A percentile compares a stretch with the other conserved stretches of the same genome.
Conservation (phyloP, 2,888 invertebrate genomes). For the Ditula angustiorana region DNA sequence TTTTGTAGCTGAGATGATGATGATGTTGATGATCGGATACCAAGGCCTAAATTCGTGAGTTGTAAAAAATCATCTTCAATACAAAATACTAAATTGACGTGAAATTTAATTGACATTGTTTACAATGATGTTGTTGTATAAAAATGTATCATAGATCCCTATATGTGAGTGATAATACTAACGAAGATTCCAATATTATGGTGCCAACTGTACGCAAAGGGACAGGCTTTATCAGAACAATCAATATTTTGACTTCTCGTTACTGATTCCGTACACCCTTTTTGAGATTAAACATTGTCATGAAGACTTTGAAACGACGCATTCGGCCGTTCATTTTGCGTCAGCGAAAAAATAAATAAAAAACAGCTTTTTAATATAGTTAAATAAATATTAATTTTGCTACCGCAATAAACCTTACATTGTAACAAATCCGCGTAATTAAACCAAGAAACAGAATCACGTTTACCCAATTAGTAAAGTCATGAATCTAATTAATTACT, state of each 20-base stretch:
- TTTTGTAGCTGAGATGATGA: no score
- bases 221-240: neutral
- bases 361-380: neutral
- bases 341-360: neutral
- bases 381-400: conserved; percentile 18
- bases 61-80: no score
- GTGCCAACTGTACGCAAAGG: neutral
- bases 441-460: conserved; percentile 35
- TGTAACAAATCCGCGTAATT: conserved; percentile 35
- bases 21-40: no score
- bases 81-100: no score
- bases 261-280: neutral
- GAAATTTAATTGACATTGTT: no score
- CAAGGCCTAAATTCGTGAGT: no score
- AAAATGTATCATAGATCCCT: no score
- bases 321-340: neutral
- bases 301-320: neutral
- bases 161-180: no score
- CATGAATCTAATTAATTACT: conserved; percentile 40
- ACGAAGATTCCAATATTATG: neutral
- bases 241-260: neutral
- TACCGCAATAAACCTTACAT: conserved; percentile 26
- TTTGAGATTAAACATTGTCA: neutral
- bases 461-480: conserved; percentile 36
- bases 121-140: no score